Conservation (phyloP, 1,140 invertebrate species). For the Subanguina moxae region DNA sequence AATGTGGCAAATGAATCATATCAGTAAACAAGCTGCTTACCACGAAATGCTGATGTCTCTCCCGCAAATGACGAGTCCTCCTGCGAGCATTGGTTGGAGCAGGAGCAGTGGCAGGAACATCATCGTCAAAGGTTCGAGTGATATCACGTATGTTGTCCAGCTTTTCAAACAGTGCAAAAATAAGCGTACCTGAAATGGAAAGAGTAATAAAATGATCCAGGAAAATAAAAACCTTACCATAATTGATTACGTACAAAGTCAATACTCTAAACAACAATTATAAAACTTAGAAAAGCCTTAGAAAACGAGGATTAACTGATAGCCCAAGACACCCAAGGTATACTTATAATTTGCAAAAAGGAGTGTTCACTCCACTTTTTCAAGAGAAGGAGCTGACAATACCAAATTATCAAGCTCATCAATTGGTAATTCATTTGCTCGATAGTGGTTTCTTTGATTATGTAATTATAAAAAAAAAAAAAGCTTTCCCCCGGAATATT, state of each 20-base stretch:
- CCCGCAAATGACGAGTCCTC: neutral
- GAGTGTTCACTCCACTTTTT: too few relatives aligned
- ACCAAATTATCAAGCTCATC: neutral
- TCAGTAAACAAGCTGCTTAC: neutral
- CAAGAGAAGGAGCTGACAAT: too few relatives aligned
- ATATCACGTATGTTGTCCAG: constrained; percentile 57
- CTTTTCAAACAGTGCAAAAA: constrained; percentile 82
- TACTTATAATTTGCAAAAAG: too few relatives aligned
- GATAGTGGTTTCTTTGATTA: too few relatives aligned
- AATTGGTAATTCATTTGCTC: too few relatives aligned
- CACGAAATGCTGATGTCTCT: neutral
- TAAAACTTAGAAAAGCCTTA: neutral
- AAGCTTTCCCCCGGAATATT: too few relatives aligned
- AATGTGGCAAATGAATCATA: neutral
- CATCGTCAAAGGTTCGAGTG: constrained; percentile 28
- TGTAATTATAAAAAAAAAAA: too few relatives aligned
- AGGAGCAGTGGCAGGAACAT: neutral
- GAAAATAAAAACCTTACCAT: constrained; percentile 63
- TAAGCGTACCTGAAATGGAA: constrained; percentile 70
- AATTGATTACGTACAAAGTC: constrained; percentile 88
- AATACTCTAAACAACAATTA: constrained; percentile 72
- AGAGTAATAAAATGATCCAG: neutral
- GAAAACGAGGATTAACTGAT: neutral
- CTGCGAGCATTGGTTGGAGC: neutral
- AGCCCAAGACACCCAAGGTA: too few relatives aligned